These are phyloP conservation scores for Fistularia commersonii DNA, from an alignment of 2,797 vertebrate species.

Conservation along the genomic window DNA sequence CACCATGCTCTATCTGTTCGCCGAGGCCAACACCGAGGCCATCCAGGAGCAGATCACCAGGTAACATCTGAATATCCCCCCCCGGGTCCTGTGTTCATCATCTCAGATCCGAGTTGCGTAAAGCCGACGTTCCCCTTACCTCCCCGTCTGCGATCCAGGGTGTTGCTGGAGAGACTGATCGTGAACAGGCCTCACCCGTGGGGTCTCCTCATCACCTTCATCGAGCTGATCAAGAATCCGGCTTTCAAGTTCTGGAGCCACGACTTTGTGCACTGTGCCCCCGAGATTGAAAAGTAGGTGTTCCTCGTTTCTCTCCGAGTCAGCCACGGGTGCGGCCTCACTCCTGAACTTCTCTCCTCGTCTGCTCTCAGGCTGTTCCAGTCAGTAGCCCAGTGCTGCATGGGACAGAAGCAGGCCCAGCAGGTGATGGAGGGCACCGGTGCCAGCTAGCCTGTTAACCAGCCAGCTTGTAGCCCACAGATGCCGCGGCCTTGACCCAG, in stretches of 20 bases:
- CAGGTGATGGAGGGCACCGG: slow-evolving; percentile 99
- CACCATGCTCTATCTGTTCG: slow-evolving; percentile 98
- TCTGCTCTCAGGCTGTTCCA: slow-evolving; percentile 88
- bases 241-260: slow-evolving; percentile 99
- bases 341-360: background rate
- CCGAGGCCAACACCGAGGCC: slow-evolving; percentile 97
- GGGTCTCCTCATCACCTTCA: slow-evolving; percentile 99
- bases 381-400: slow-evolving; percentile 98
- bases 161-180: slow-evolving; percentile 95
- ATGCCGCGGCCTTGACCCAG: slow-evolving; percentile 54
- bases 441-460: slow-evolving; percentile 84
- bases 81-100: too few relatives aligned
- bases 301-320: background rate
- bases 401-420: slow-evolving; percentile 99
- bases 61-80: slow-evolving; percentile 59
- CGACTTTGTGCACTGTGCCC: slow-evolving; percentile 98
- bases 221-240: slow-evolving; percentile 98
- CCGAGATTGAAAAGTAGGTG: slow-evolving; percentile 97
- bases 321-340: background rate
- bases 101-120: background rate
- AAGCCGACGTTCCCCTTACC: fast-evolving
- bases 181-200: slow-evolving; percentile 99
- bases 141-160: slow-evolving; percentile 66
- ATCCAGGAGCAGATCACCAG: slow-evolving; percentile 99
- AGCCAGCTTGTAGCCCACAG: slow-evolving; percentile 54